These are phyloP conservation scores for Esox lucius DNA, from an alignment of 2,797 vertebrate species.

Conservation along the genomic window DNA sequence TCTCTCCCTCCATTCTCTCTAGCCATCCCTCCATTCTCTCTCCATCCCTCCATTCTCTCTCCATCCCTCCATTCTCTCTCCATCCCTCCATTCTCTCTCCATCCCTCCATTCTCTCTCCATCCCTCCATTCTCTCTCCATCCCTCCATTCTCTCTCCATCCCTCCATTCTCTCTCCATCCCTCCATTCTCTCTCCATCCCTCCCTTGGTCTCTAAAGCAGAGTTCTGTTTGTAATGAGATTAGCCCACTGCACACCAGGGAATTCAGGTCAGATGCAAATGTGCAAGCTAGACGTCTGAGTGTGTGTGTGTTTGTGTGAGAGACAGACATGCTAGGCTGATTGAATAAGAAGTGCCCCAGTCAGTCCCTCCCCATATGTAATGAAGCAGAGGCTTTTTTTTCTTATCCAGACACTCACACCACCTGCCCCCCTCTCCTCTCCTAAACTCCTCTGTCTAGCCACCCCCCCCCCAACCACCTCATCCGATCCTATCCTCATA, in stretches of 20 bases:
- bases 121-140: no score
- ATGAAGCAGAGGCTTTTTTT: neutral
- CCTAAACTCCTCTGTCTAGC: neutral
- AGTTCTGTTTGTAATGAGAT: conserved; percentile 75
- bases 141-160: no score
- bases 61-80: no score
- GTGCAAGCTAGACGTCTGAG: conserved; percentile 77
- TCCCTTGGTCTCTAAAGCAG: neutral
- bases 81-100: no score
- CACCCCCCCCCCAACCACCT: neutral
- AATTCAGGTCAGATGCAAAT: conserved; percentile 84
- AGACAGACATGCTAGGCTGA: conserved; percentile 4
- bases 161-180: no score
- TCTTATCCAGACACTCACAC: neutral
- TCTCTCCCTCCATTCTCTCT: no score
- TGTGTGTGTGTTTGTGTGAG: conserved; percentile 49
- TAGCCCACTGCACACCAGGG: conserved; percentile 74
- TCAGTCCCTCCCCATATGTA: neutral
- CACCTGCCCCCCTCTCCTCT: neutral
- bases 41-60: no score
- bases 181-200: no score
- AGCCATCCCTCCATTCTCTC: no score
- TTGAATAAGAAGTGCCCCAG: neutral
- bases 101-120: no score
- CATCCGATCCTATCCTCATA: neutral